phyloP scores from a whole-genome alignment of 2,113 vertebrate species.

The Scytalopus superciliaris region DNA sequence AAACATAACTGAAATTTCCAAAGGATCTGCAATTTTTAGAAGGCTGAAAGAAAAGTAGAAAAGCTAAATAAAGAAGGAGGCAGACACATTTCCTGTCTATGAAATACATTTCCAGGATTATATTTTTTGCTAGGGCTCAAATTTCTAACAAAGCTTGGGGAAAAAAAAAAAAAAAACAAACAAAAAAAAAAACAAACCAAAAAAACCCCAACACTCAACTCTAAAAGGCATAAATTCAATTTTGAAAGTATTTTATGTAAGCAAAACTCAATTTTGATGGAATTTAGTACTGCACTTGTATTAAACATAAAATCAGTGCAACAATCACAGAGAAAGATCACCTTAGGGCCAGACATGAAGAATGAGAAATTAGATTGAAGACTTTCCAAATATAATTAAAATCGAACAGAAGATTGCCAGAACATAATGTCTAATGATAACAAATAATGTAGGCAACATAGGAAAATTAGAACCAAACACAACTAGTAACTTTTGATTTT shows the following conservation, averaged over 20 bases:
- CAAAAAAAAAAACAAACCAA: no score
- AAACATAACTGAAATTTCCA: neutral
- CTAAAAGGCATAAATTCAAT: constrained; percentile 17
- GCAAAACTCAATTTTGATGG: neutral
- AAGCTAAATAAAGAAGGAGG: neutral
- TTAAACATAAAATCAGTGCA: constrained; percentile 1
- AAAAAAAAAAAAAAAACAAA: no score
- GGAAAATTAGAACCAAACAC: neutral
- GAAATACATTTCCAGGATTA: neutral
- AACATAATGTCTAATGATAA: constrained; percentile 1
- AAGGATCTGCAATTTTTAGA: neutral
- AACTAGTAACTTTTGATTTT: neutral
- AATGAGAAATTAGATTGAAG: constrained; percentile 13
- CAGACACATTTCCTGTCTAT: neutral
- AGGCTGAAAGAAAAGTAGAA: neutral
- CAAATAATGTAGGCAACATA: neutral
- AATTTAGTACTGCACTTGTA: neutral
- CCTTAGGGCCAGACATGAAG: neutral
- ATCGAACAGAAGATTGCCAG: neutral
- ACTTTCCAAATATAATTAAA: neutral
- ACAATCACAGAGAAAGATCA: neutral
- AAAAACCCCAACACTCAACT: neutral
- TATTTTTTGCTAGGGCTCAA: neutral
- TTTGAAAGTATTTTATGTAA: constrained; percentile 18
- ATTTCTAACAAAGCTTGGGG: constrained; percentile 1